phyloP scores from a whole-genome alignment of 2,113 vertebrate species.

The Scalopus aquaticus region DNA sequence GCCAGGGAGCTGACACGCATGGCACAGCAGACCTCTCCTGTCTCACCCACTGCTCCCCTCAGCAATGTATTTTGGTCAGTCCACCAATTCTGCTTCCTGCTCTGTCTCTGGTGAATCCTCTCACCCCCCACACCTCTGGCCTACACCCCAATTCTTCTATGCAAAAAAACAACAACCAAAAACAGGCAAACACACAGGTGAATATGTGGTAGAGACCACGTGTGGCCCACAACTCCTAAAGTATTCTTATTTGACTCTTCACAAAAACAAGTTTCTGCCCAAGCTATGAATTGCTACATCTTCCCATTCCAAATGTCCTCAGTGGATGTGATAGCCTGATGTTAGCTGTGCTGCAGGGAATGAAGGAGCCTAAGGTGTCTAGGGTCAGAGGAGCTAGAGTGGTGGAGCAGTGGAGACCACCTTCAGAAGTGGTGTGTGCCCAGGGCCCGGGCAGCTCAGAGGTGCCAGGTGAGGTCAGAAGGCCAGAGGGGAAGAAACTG shows the following conservation, averaged over 20 bases:
- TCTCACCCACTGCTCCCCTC: no score
- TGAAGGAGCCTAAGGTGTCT: no score
- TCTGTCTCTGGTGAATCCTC: no score
- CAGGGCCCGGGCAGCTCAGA: not conserved
- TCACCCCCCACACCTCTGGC: no score
- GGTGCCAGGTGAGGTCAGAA: not conserved
- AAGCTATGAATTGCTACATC: not conserved
- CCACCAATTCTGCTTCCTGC: no score
- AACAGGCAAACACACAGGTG: not conserved
- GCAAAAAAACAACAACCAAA: not conserved
- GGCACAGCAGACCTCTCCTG: no score
- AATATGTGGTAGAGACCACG: not conserved
- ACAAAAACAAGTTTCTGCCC: not conserved
- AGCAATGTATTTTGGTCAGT: no score
- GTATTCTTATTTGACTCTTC: not conserved
- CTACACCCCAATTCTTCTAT: no score
- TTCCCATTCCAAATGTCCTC: not conserved
- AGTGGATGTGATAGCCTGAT: not conserved
- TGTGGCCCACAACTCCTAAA: not conserved
- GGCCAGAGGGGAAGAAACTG: not conserved
- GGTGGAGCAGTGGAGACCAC: no score
- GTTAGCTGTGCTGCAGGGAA: not conserved
- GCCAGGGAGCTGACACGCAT: no score
- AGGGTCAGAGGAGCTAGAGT: not conserved
- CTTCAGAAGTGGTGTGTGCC: not conserved